Evolutionary conservation across 2,113 vertebrate species (phyloP), one percentile per base, ranked within the genome.

Genomic region (Hemiscyllium ocellatum): DNA sequence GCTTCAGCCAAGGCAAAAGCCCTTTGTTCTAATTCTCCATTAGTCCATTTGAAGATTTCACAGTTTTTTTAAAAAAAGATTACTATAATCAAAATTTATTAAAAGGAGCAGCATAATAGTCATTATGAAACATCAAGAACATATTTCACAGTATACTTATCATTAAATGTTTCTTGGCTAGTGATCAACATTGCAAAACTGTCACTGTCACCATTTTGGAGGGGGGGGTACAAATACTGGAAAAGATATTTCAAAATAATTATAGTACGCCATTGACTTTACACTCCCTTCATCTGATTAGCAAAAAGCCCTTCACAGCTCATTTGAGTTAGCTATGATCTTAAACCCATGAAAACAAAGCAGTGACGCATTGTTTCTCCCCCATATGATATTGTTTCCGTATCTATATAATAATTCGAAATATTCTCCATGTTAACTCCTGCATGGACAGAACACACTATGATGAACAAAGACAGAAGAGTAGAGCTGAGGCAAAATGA

Each of bases 361-460:
- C 90, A 68, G 33, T 6, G 68, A 37, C 20, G 37, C 0, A 70
- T 91, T 65, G 19, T n/a, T 33, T 33, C 24, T 8, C 94, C 26
- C 68, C 19, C n/a, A 24, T 65, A 13, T 33, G 90, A 72, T 95
- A 72, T 19, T 5, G 10, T 70, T 72, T 76, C 94, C 68, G 29
- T 33, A 20, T 19, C 61, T 17, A n/a, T 93, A 17, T 19, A 72
- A 94, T 50, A 70, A 70, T 50, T 72, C 94, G 8, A 70, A 76
- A 72, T 47, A 47, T 13, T 95, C 94, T 50, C 94, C 68, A 72
- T 76, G 72, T 76, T 50, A 95, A 95, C 94, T 52, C 68, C 94
- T 52, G 42, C 42, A 50, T 42, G 52, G 17, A 33, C 29, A 61
- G 50, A n/a, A 33, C 47, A 33, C 66, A 72, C 42, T 95, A 29